Percentiles rank a stretch among this genome's conserved stretches.
Conservation (phyloP, 2,888 invertebrate genomes). For the Tenthredo amoena region DNA sequence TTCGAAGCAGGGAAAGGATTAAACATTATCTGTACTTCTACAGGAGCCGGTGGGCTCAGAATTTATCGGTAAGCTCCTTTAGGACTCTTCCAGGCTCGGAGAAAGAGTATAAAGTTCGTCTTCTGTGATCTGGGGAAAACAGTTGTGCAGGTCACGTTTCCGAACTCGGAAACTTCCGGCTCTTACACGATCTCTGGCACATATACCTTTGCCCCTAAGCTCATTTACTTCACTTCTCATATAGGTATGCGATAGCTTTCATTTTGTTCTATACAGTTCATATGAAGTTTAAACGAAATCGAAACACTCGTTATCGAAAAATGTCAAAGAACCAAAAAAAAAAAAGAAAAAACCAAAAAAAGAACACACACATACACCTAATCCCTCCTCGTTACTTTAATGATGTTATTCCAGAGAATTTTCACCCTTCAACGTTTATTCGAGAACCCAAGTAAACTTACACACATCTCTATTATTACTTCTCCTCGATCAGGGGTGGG, state of each 20-base stretch:
- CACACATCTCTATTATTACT: background rate
- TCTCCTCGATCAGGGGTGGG: background rate
- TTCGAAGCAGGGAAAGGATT: background rate
- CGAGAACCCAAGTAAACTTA: background rate
- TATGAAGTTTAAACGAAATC: background rate
- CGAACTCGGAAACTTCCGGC: constrained; percentile 3
- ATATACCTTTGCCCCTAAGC: background rate
- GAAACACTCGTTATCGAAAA: background rate
- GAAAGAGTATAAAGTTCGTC: constrained; percentile 3
- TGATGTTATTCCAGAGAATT: background rate
- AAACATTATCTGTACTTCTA: background rate
- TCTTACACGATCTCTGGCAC: background rate
- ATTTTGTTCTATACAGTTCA: background rate
- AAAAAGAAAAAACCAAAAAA: background rate
- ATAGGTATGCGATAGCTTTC: background rate
- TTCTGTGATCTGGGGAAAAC: constrained; percentile 3
- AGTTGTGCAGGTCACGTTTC: constrained; percentile 10
- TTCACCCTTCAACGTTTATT: background rate
- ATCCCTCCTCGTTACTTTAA: background rate
- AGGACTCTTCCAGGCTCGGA: background rate
- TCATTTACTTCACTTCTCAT: background rate
- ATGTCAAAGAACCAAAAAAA: background rate
- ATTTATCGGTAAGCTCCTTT: constrained; percentile 3
- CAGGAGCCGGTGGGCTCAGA: background rate
- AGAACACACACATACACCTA: too few species aligned